Base-by-base conservation (phyloP, 2,113 vertebrate species). In the Cinclus cinclus region DNA sequence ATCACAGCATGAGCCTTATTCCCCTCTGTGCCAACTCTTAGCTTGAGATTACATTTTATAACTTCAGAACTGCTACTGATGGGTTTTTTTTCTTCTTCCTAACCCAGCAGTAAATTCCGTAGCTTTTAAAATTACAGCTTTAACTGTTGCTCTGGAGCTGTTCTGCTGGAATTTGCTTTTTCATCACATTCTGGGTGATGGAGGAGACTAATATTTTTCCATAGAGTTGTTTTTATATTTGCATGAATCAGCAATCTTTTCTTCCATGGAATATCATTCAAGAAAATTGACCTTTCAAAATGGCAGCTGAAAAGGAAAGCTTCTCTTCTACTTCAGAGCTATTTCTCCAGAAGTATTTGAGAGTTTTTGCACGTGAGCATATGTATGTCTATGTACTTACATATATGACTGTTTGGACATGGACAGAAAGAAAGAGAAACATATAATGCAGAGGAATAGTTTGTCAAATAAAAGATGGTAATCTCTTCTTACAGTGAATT, bases 111-210 rank as follows among this genome's bases (percentile, higher is more conserved):
- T 83, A 87, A 95, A 96, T 87, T 53, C 87, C 50, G 13, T 33
- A 74, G 67, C 42, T 87, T 91, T 91, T 74, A 92, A 91, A 95
- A 84, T 94, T 92, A 90, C 39, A 86, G 63, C 44, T 93, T 77
- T 83, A 91, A 91, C 42, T 91, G 56, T 44, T 95, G 42, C 92
- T 85, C 68, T 91, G 79, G 64, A 77, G 81, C 90, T 17, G 3
- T 87, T 82, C 62, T 94, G 81, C 50, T 74, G 33, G 35, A 88
- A 91, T 91, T 73, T 71, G 71, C 18, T 79, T 95, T 89, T 85
- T 62, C 82, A 91, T 79, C 42, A 13, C 27, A 41, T 91, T 74
- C 71, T 78, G 42, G 35, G 13, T 92, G 93, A 93, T 67, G 59
- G 76, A 95, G 18, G 64, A 75, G 44, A 68, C 44, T 86, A 86